Percentiles rank a stretch among this genome's conserved stretches.
These are phyloP conservation scores for Orthonychiurus folsomi DNA, from an alignment of 2,888 invertebrate species.

Conservation along the genomic window DNA sequence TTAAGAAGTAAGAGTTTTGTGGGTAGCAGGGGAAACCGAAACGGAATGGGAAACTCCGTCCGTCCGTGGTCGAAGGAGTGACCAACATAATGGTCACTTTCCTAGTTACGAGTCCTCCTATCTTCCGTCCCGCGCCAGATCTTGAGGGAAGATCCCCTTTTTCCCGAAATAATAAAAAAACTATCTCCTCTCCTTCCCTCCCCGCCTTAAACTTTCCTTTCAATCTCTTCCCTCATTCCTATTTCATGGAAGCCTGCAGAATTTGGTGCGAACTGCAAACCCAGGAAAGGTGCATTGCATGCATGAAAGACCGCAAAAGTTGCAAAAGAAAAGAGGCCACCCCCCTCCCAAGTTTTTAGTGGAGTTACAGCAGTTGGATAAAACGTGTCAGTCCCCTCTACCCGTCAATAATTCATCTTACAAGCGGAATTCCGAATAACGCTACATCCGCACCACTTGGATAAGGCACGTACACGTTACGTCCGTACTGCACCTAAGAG, in stretches of 20 bases:
- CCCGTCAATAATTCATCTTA: conserved; percentile 27
- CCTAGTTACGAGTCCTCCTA: no score
- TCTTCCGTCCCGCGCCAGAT: neutral
- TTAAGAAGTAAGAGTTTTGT: neutral
- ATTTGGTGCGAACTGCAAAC: neutral
- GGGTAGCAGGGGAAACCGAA: neutral
- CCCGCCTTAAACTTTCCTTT: conserved; percentile 9
- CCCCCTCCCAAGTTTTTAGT: neutral
- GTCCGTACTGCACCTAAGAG: conserved; percentile 1
- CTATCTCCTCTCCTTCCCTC: conserved; percentile 11
- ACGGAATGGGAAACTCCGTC: neutral
- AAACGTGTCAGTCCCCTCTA: conserved; percentile 22
- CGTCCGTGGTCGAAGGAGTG: neutral
- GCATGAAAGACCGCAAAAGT: conserved; percentile 2
- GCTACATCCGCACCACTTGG: neutral
- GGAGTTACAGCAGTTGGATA: conserved; percentile 5
- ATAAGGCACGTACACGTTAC: neutral
- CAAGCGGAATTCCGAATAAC: conserved; percentile 8
- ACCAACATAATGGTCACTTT: neutral
- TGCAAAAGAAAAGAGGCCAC: neutral
- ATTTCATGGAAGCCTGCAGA: neutral
- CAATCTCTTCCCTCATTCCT: conserved; percentile 3
- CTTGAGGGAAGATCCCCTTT: neutral
- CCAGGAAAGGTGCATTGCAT: neutral
- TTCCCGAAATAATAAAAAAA: conserved; percentile 14